Evolutionary conservation across 1,140 invertebrate genomes (phyloP), one percentile per base, ranked within the genome.

Genomic region (Gonioctena quinquepunctata): DNA sequence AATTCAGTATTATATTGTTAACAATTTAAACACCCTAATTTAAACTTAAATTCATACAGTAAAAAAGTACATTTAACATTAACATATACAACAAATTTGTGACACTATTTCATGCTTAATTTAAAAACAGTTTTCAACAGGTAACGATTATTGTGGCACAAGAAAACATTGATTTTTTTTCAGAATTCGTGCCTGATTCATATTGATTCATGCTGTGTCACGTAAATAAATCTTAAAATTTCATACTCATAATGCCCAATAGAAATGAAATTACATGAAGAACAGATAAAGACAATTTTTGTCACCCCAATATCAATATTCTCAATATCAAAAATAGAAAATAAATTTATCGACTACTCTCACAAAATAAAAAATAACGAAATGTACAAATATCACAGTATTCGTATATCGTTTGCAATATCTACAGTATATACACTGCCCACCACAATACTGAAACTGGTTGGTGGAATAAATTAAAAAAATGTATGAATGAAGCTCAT

Each of bases 321-420:
- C 18, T 61, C 50, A 54, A 73, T 76, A 76, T 76, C 74, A 76
- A 76, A 76, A 76, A 76, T 76, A 76, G 68, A 72, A 70, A 66
- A 68, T 75, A 70, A 75, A 68, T 66, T 57, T 59, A 70, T 52
- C 59, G 57, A 72, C 66, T 67, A 70, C 27, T 73, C 66, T 73
- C 74, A 68, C 68, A 70, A 66, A 73, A 73, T 73, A 70, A 75
- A 72, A 67, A 63, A 72, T 60, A 73, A 72, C 70, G 69, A 73
- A 76, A 76, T 73, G 68, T 76, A 70, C 74, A 76, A 76, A 76
- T 76, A 76, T 76, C 74, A 76, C 74, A 76, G 74, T 76, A 73
- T 75, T 66, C 72, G 70, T 70, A 68, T 71, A 66, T 68, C 54
- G 57, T 61, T 68, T 16, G 27, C 16, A 42, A 57, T 52, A 64